Percentiles rank a stretch among this genome's conserved stretches.
Evolutionary conservation across 2,888 invertebrate genomes (phyloP).

Genomic region (Miltochrista miniata): DNA sequence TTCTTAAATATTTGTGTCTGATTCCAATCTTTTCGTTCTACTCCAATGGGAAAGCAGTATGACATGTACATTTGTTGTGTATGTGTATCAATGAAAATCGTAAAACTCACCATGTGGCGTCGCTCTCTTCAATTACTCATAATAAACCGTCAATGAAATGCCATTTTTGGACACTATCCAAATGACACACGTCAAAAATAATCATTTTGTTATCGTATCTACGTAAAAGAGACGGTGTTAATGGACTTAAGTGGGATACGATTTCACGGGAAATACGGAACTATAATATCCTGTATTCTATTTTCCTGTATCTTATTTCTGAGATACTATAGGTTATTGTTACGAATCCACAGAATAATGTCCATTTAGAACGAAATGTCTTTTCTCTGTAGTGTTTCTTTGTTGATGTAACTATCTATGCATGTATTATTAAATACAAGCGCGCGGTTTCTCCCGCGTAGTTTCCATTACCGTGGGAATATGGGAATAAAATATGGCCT

Average conservation of each 20-base stretch:
- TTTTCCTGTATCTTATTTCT: conserved; percentile 6
- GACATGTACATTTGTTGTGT: neutral
- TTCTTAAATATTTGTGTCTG: no score
- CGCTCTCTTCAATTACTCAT: conserved; percentile 22
- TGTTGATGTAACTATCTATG: no score
- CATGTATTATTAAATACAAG: no score
- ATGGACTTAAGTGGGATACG: conserved; percentile 7
- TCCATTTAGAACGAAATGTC: no score
- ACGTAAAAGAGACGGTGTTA: conserved; percentile 12
- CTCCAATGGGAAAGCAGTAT: no score
- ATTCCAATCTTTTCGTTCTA: no score
- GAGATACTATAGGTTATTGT: neutral
- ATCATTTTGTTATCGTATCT: conserved; percentile 21
- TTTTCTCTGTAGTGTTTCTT: no score
- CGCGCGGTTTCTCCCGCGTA: no score
- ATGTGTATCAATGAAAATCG: conserved; percentile 2
- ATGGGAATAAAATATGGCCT: no score
- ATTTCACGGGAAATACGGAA: conserved; percentile 9
- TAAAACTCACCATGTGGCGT: conserved; percentile 21
- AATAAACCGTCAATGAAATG: conserved; percentile 21
- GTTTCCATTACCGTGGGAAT: no score
- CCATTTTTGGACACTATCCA: conserved; percentile 25
- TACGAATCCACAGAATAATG: neutral
- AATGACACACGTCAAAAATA: conserved; percentile 18
- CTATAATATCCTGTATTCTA: conserved; percentile 5